Conservation (phyloP, 2,113 vertebrate species). For the Phalacrocorax pelagicus region DNA sequence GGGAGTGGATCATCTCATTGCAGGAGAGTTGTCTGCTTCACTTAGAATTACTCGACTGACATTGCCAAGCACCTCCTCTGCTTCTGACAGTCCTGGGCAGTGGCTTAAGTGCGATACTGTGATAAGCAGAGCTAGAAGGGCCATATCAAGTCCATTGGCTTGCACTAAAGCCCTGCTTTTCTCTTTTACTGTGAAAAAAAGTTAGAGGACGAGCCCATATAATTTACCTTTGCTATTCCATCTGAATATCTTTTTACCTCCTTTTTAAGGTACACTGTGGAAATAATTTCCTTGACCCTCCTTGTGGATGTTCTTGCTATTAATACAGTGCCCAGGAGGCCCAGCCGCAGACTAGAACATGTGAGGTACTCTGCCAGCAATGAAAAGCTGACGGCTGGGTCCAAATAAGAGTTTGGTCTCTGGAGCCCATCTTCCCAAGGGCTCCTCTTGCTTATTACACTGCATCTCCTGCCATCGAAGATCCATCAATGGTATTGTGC, state of each 20-base stretch:
- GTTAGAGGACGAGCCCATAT: not conserved
- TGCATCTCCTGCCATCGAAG: not conserved
- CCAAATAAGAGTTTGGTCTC: not conserved
- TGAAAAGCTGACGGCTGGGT: not conserved
- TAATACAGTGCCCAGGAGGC: not conserved
- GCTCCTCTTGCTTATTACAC: not conserved
- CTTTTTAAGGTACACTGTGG: not conserved
- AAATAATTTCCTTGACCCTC: not conserved
- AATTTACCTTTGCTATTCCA: not conserved
- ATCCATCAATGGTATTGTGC: rapidly evolving
- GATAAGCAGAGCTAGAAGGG: not conserved
- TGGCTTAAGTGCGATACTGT: not conserved
- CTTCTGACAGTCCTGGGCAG: not conserved
- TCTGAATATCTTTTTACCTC: not conserved
- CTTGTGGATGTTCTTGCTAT: not conserved
- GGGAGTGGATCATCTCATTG: not conserved
- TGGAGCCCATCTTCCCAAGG: not conserved
- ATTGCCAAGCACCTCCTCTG: not conserved
- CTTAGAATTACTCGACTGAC: not conserved
- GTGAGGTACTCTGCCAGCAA: not conserved
- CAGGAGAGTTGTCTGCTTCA: not conserved
- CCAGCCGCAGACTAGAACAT: rapidly evolving
- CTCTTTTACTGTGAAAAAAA: not conserved
- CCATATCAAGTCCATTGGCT: not conserved
- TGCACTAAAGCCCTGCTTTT: not conserved